These are phyloP conservation scores for Ochlodes sylvanus DNA, from an alignment of 2,888 invertebrate genomes.

Conservation along the genomic window DNA sequence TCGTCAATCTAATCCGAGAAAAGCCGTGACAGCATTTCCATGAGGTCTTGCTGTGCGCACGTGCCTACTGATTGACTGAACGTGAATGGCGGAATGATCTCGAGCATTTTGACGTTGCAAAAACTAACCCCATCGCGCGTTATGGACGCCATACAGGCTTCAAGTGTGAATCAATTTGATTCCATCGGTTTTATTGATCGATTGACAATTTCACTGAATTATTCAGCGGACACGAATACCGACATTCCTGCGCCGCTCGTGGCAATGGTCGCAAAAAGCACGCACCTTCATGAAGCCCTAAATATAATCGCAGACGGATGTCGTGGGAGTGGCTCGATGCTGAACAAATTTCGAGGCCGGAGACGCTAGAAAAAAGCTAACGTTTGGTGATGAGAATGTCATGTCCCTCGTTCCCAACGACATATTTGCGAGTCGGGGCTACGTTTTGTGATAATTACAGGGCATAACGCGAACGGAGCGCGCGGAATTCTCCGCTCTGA, in stretches of 20 bases:
- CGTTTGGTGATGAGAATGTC: slow-evolving; percentile 84
- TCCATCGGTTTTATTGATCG: slow-evolving; percentile 82
- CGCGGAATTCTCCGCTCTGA: slow-evolving; percentile 78
- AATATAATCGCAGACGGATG: slow-evolving; percentile 63
- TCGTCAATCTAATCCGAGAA: slow-evolving; percentile 63
- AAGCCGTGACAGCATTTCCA: slow-evolving; percentile 63
- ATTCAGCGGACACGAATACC: slow-evolving; percentile 82
- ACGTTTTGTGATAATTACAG: slow-evolving; percentile 84
- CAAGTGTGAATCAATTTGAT: slow-evolving; percentile 84
- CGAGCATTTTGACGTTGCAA: slow-evolving; percentile 76
- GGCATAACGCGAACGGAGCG: slow-evolving; percentile 79
- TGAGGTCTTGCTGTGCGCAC: slow-evolving; percentile 59
- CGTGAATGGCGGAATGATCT: slow-evolving; percentile 73
- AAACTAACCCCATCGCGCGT: slow-evolving; percentile 64
- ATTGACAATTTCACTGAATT: slow-evolving; percentile 81
- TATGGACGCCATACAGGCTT: slow-evolving; percentile 77
- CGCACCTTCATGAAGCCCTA: slow-evolving; percentile 56
- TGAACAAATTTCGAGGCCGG: slow-evolving; percentile 64
- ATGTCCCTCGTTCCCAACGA: slow-evolving; percentile 82
- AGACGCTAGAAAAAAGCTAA: slow-evolving; percentile 69
- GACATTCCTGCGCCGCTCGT: slow-evolving; percentile 74
- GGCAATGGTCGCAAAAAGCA: slow-evolving; percentile 69
- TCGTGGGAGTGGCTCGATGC: slow-evolving; percentile 73
- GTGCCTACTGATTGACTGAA: slow-evolving; percentile 73
- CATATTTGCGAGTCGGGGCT: slow-evolving; percentile 82